Base-by-base conservation (phyloP, 2,113 vertebrate species). In the Brachyhypopomus occidentalis region DNA sequence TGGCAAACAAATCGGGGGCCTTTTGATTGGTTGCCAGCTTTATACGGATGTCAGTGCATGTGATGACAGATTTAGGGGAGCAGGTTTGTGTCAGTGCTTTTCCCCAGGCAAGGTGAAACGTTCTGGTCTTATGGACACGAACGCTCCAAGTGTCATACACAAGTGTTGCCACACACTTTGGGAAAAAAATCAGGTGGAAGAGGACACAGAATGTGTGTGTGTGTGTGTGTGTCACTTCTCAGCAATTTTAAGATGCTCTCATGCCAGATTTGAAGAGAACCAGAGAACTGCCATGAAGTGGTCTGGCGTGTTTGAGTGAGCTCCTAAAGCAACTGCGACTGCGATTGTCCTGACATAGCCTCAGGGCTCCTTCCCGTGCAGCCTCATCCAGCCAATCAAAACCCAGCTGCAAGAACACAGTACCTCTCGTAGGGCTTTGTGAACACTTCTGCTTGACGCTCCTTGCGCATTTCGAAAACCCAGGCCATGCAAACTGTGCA, bases 1-100 rank as follows among this genome's bases (percentile, higher is more conserved):
- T 25, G 77, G 74, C 75, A 82, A 82, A 71, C 56, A 76, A 22
- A 70, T 76, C 63, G 52, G 38, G 22, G 41, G 52, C 48, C 22
- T 59, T n/a, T 81, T 64, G 25, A 69, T 62, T 25, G 52, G n/a
- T 45, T 36, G 11, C 27, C 27, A 71, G 77, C 63, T 78, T 62
- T 12, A 36, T 69, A 60, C 66, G 60, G 45, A 64, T 62, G 12
- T 17, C 38, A 58, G 16, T 19, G 23, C 3, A 60, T 56, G 4
- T 2, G 19, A 45, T 27, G 16, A 60, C 14, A 56, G 23, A 14
- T 52, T 52, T 52, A 52, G 45, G n/a, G 58, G 73, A 22, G n/a
- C 59, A 23, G 70, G 72, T 60, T 67, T 74, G 52, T 71, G 72
- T 63, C 34, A 60, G 63, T 58, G 41, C 66, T 20, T 59, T 80